A percentile compares a stretch with the other conserved stretches of the same genome.
These are phyloP conservation scores for Mellilla xanthometata DNA, from an alignment of 2,888 invertebrate species.

Conservation along the genomic window DNA sequence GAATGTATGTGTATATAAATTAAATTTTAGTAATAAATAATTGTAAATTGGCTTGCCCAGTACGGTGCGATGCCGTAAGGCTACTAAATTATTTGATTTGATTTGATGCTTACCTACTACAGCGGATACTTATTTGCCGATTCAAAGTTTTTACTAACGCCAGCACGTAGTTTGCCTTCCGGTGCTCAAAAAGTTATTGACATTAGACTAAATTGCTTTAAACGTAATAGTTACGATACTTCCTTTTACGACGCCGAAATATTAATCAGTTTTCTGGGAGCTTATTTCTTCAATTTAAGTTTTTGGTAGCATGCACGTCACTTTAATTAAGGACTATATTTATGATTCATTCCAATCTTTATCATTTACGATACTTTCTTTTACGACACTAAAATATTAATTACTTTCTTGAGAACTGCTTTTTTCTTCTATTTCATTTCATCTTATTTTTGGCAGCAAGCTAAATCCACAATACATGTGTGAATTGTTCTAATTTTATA, in stretches of 20 bases:
- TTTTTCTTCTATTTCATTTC: neutral
- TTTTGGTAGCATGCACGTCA: too few species aligned
- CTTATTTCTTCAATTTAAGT: neutral
- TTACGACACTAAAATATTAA: constrained; percentile 5
- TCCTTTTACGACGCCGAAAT: constrained; percentile 13
- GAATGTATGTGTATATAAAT: too few species aligned
- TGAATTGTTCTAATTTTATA: too few species aligned
- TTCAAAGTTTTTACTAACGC: constrained; percentile 16
- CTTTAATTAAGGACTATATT: too few species aligned
- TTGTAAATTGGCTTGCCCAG: too few species aligned
- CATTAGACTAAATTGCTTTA: constrained; percentile 23
- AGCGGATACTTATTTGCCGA: constrained; percentile 11
- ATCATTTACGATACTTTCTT: constrained; percentile 23
- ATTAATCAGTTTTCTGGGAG: neutral
- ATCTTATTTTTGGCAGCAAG: too few species aligned
- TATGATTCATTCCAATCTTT: too few species aligned
- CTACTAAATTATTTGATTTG: too few species aligned
- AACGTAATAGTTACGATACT: constrained; percentile 20
- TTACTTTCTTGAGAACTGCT: neutral
- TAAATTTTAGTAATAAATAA: too few species aligned
- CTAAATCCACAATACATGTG: too few species aligned
- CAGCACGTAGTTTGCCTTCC: constrained; percentile 26
- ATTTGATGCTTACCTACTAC: too few species aligned
- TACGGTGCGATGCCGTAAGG: too few species aligned
- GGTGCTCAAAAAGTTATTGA: constrained; percentile 25